Evolutionary conservation across 2,113 vertebrate species (phyloP), one percentile per base, ranked within the genome.

Genomic region (Eubucco bourcierii): DNA sequence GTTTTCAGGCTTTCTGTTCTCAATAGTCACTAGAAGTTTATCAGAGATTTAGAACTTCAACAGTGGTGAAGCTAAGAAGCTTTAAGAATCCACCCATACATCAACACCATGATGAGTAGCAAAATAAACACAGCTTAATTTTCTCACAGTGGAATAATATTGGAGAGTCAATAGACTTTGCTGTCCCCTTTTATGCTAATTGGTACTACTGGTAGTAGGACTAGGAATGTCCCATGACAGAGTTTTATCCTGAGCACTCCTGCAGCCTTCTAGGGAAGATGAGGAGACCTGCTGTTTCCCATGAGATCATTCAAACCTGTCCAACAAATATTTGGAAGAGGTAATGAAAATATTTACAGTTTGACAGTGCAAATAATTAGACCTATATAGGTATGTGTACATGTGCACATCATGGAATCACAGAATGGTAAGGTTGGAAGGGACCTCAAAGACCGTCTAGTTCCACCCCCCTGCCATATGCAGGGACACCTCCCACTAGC

Each of bases 81-180:
- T 96, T 88, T 59, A 74, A 41, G 76, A 91, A 83, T 64, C 33
- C 53, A 31, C 9, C 24, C 72, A 68, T 80, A 80, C 87, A 60
- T 34, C 72, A 84, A 70, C 68, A 59, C 19, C 10, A 28, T 0
- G 0, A 31, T 29, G 29, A 95, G 76, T 9, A 7, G 24, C 15
- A 65, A 55, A 91, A 90, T 46, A 88, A 93, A 86, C 46, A 88
- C 24, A 61, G 37, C 73, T 91, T 65, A 39, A 47, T 63, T 92
- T 90, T 86, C 61, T 75, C 70, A 39, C 66, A 92, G 87, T n/a
- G 31, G 58, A 79, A 50, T 18, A 20, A 28, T 44, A 70, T 68
- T 94, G 58, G 80, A 66, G 58, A 59, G 50, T 88, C 78, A 88
- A 66, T 65, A 81, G 87, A 80, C 34, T 85, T 87, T 52, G 19